These are phyloP conservation scores for Caenorhabditis doughertyi DNA, from an alignment of 2,888 invertebrate species.

Conservation along the genomic window DNA sequence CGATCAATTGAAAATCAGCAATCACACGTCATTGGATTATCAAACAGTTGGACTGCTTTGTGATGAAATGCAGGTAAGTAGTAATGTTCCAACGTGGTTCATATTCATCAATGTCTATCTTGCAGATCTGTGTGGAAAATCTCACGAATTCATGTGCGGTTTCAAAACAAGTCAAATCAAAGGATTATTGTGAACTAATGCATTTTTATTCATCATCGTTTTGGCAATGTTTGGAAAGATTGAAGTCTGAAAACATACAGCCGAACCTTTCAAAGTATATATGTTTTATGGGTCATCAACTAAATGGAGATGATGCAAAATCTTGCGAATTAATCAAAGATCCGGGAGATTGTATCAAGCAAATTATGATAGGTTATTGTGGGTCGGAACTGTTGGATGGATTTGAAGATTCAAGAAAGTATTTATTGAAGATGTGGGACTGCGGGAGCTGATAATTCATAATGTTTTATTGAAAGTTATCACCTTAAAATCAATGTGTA, in stretches of 20 bases:
- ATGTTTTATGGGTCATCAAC: constrained; percentile 10
- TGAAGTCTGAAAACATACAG: constrained; percentile 1
- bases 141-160: constrained; percentile 7
- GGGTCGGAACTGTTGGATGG: constrained; percentile 6
- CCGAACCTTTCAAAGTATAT: constrained; percentile 8
- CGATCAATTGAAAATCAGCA: neutral
- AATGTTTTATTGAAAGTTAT: neutral
- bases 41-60: neutral
- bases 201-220: constrained; percentile 13
- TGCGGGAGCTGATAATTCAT: neutral
- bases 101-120: no score
- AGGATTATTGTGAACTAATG: constrained; percentile 16
- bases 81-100: neutral
- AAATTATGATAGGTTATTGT: constrained; percentile 34
- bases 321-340: neutral
- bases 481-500: neutral
- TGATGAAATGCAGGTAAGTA: constrained; percentile 31
- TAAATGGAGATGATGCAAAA: neutral
- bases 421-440: constrained; percentile 43
- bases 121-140: constrained; percentile 9
- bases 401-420: neutral
- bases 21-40: constrained; percentile 14
- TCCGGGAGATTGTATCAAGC: constrained; percentile 4
- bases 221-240: constrained; percentile 13
- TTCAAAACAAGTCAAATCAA: neutral